A percentile compares a stretch with the other conserved stretches of the same genome.
phyloP scores from a whole-genome alignment of 2,113 vertebrate species.

The Erythrocercus mccallii region DNA sequence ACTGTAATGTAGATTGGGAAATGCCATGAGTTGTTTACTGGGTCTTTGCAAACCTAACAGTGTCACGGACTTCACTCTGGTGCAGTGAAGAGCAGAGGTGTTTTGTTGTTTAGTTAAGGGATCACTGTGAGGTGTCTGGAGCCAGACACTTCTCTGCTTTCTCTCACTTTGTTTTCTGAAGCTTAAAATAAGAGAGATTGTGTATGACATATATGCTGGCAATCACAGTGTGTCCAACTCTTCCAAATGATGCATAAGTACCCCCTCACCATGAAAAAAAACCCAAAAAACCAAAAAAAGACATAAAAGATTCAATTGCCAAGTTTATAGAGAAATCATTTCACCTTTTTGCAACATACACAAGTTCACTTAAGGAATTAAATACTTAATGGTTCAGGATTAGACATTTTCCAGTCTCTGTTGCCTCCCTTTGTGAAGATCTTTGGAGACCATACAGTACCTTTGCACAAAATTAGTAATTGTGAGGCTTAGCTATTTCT shows the following conservation, averaged over 20 bases:
- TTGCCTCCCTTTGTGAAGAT: neutral
- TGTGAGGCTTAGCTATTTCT: neutral
- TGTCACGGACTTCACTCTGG: neutral
- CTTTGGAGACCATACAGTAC: neutral
- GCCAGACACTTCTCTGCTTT: neutral
- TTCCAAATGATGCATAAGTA: neutral
- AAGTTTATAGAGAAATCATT: neutral
- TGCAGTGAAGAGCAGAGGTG: neutral
- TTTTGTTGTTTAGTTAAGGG: neutral
- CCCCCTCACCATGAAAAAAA: neutral
- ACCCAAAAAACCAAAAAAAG: neutral
- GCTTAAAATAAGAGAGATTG: neutral
- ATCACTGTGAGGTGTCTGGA: neutral
- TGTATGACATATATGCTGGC: neutral
- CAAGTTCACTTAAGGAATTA: neutral
- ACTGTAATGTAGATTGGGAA: neutral
- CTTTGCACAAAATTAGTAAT: neutral
- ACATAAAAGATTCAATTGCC: neutral
- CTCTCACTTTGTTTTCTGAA: neutral
- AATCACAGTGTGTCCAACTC: neutral
- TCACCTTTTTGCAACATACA: neutral
- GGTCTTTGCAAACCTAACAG: neutral
- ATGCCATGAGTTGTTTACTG: neutral
- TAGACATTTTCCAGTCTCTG: neutral
- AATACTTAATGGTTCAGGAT: neutral